phyloP scores from a whole-genome alignment of 2,797 vertebrate species.

The Lepidocolaptes lacrymiger region DNA sequence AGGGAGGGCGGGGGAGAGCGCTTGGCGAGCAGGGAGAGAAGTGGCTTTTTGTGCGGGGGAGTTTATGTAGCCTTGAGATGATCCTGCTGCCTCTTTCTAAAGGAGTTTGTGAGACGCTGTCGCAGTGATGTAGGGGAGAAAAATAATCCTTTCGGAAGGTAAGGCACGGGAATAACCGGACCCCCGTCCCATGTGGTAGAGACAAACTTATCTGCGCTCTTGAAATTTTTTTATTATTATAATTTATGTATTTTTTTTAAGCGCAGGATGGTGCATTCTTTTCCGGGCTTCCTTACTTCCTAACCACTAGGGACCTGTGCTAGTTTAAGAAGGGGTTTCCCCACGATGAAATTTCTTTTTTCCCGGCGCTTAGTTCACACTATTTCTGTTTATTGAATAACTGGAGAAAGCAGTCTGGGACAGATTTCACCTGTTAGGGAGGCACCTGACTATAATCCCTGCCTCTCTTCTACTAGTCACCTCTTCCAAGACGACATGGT shows the following conservation, averaged over 20 bases:
- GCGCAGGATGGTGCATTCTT: not conserved
- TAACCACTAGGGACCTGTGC: not conserved
- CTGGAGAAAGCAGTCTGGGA: not conserved
- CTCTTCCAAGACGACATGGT: not conserved
- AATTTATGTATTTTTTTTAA: not conserved
- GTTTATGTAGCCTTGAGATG: not conserved
- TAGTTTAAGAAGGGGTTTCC: not conserved
- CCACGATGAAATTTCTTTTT: not conserved
- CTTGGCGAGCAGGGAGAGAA: not conserved
- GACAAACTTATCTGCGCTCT: not conserved
- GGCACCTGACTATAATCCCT: not conserved
- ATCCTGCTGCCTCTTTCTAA: not conserved
- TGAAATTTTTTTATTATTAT: not conserved
- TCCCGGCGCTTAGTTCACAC: not conserved
- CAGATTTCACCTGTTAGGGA: not conserved
- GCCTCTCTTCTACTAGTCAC: not conserved
- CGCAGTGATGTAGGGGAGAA: not conserved
- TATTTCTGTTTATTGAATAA: not conserved
- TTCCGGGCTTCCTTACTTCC: not conserved
- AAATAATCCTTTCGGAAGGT: not conserved
- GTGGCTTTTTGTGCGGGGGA: not conserved
- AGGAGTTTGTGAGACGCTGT: not conserved
- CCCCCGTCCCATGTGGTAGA: not conserved
- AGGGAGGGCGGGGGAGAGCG: not conserved
- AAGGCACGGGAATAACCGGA: not conserved